Evolutionary conservation across 1,140 invertebrate genomes (phyloP).

Genomic region (Cardiocondyla obscurior): DNA sequence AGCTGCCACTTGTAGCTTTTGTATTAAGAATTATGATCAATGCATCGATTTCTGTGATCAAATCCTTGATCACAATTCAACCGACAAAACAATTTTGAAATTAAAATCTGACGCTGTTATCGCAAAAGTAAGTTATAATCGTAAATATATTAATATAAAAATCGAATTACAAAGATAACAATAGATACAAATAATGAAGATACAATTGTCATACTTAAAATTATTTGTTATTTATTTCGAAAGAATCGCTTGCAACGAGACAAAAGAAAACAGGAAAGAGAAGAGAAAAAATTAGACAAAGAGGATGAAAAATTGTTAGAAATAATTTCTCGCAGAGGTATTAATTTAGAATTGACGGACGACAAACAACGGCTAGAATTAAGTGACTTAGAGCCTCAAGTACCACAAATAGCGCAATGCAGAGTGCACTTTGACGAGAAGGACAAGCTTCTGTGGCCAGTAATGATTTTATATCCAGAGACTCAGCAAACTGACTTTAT

Average conservation of each 20-base stretch:
- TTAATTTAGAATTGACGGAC: conserved; percentile 81
- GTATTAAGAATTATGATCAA: conserved; percentile 89
- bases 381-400: conserved; percentile 85
- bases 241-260: conserved; percentile 82
- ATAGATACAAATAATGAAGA: too few species aligned
- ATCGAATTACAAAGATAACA: background rate
- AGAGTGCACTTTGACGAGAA: conserved; percentile 86
- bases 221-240: background rate
- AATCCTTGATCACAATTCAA: conserved; percentile 85
- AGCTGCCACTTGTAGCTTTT: conserved; percentile 89
- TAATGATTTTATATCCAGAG: conserved; percentile 93
- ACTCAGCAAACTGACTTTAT: conserved; percentile 89
- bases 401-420: conserved; percentile 86
- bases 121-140: conserved; percentile 80
- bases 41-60: conserved; percentile 90
- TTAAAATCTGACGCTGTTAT: conserved; percentile 86
- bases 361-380: conserved; percentile 80
- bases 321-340: conserved; percentile 84
- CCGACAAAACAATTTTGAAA: conserved; percentile 85
- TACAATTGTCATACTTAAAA: background rate
- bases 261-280: conserved; percentile 85
- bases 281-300: conserved; percentile 85
- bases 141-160: conserved; percentile 1
- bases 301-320: conserved; percentile 85
- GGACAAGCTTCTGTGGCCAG: conserved; percentile 90